A percentile compares a stretch with the other conserved stretches of the same genome.
Conservation (phyloP, 2,113 vertebrate genomes). For the Dipodomys ordii region DNA sequence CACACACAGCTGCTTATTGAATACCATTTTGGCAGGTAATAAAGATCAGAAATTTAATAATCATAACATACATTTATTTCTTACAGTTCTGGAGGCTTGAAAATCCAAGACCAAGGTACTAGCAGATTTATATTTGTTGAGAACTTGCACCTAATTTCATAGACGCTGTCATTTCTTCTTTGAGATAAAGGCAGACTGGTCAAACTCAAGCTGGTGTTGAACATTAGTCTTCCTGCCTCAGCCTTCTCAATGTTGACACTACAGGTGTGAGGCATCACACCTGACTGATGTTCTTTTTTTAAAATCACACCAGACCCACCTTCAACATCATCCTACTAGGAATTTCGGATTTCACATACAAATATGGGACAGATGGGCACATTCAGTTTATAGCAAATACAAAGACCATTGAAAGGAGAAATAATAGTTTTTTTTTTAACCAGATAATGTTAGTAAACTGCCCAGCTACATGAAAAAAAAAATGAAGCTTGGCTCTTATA, state of each 20-base stretch:
- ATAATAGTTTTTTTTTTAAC: background rate
- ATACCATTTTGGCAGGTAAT: background rate
- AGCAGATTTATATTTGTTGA: background rate
- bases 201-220: too few relatives aligned
- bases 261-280: too few relatives aligned
- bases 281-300: background rate
- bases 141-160: background rate
- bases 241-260: too few relatives aligned
- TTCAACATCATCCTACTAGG: background rate
- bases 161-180: background rate
- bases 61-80: background rate
- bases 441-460: background rate
- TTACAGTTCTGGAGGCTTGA: background rate
- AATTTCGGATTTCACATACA: background rate
- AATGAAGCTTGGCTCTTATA: background rate
- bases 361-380: background rate
- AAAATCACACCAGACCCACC: background rate
- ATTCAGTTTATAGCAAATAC: background rate
- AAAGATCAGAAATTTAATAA: background rate
- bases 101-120: background rate
- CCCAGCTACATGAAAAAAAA: background rate
- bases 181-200: too few relatives aligned
- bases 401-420: background rate
- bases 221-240: too few relatives aligned
- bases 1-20: background rate